Conservation (phyloP, 2,113 vertebrate species). For the Baryphthengus martii region DNA sequence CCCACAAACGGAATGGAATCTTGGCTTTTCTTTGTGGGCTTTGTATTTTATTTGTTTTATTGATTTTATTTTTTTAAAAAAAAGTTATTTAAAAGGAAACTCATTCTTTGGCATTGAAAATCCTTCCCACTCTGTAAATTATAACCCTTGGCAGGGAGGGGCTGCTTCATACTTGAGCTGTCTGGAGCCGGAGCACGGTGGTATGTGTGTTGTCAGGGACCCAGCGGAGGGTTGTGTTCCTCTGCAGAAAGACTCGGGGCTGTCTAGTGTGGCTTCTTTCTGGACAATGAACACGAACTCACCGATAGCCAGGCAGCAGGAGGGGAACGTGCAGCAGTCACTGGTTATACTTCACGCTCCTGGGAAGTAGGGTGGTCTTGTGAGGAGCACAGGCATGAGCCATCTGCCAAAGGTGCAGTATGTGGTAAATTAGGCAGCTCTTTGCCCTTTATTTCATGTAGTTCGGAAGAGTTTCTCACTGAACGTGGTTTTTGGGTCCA, state of each 20-base stretch:
- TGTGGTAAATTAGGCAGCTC: neutral
- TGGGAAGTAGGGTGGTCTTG: neutral
- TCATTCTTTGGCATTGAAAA: slow-evolving; percentile 9
- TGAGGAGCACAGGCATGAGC: neutral
- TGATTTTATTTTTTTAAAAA: neutral
- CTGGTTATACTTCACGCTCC: neutral
- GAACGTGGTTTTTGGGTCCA: rapidly evolving
- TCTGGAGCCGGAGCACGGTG: neutral
- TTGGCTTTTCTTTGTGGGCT: slow-evolving; percentile 11
- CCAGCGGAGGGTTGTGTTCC: neutral
- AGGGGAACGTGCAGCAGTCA: neutral
- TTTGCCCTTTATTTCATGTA: neutral
- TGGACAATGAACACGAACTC: neutral
- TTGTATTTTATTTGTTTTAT: neutral
- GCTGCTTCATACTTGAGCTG: neutral
- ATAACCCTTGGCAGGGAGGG: slow-evolving; percentile 3
- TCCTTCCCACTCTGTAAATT: slow-evolving; percentile 36
- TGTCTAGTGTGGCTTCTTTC: neutral
- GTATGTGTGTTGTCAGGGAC: neutral
- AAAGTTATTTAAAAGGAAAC: slow-evolving; percentile 1
- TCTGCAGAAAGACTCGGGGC: neutral
- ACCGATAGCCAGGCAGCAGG: neutral
- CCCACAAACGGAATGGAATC: slow-evolving; percentile 12
- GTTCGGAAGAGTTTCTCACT: neutral
- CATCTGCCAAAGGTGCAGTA: neutral